Percentiles rank a stretch among this genome's conserved stretches.
Conservation (phyloP, 2,888 invertebrate genomes). For the Choreutis nemorana region DNA sequence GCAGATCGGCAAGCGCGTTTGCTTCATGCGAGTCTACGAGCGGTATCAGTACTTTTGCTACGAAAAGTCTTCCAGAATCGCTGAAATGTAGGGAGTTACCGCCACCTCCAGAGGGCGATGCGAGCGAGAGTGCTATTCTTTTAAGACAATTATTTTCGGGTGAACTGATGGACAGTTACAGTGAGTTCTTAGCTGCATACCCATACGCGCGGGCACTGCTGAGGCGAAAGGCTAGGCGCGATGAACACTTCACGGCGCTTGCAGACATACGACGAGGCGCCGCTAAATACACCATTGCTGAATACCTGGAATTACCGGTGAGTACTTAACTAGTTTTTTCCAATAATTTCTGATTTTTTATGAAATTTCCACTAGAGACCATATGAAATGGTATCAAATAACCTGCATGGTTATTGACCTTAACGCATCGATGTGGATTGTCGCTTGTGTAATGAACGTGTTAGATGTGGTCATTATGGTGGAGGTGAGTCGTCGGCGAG, state of each 20-base stretch:
- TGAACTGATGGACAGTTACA: slow-evolving; percentile 72
- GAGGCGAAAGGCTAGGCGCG: slow-evolving; percentile 68
- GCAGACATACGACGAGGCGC: slow-evolving; percentile 72
- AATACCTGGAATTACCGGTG: slow-evolving; percentile 74
- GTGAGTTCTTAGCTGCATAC: slow-evolving; percentile 70
- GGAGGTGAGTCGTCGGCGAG: slow-evolving; percentile 44
- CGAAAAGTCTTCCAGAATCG: slow-evolving; percentile 41
- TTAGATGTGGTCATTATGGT: slow-evolving; percentile 49
- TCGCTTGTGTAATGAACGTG: slow-evolving; percentile 32
- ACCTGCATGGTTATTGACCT: slow-evolving; percentile 39
- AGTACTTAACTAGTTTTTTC: slow-evolving; percentile 33
- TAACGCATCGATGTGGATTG: slow-evolving; percentile 18
- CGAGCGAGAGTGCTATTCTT: slow-evolving; percentile 50
- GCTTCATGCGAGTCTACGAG: slow-evolving; percentile 58
- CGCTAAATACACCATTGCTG: slow-evolving; percentile 69
- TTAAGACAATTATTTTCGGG: slow-evolving; percentile 69
- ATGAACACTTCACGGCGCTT: slow-evolving; percentile 73
- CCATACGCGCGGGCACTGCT: slow-evolving; percentile 67
- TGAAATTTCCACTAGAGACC: background rate
- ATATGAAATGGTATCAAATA: too few species aligned
- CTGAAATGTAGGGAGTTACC: slow-evolving; percentile 48
- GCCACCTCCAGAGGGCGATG: slow-evolving; percentile 30
- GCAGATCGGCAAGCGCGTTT: slow-evolving; percentile 50
- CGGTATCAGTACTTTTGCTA: slow-evolving; percentile 44
- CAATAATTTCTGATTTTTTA: background rate